A percentile compares a stretch with the other conserved stretches of the same genome.
Evolutionary conservation across 2,888 invertebrate genomes (phyloP).

Genomic region (Brachyptera putata): DNA sequence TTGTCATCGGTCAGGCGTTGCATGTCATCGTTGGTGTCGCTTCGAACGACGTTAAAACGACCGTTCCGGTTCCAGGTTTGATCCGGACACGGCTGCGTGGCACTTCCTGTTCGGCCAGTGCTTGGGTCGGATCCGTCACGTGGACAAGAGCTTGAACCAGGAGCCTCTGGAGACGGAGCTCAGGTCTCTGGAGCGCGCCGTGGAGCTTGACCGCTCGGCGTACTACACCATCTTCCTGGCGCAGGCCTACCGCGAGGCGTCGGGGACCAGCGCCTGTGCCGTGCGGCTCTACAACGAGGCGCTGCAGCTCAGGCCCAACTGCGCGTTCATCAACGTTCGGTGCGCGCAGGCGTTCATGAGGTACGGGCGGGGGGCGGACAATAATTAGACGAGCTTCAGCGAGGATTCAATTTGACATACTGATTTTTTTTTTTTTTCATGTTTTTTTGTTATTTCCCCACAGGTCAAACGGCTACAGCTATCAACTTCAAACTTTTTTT

Average conservation of each 20-base stretch:
- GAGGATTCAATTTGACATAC: no score
- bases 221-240: not conserved
- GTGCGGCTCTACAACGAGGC: not conserved
- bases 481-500: no score
- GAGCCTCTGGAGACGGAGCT: not conserved
- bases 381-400: no score
- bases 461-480: no score
- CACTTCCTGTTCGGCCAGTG: constrained; percentile 7
- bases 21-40: no score
- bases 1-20: no score
- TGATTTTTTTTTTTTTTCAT: no score
- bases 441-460: no score
- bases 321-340: constrained; percentile 3
- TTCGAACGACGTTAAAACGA: no score
- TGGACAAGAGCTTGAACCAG: not conserved
- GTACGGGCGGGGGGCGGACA: not conserved
- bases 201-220: not conserved
- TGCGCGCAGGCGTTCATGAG: not conserved
- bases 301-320: not conserved
- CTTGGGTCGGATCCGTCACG: not conserved
- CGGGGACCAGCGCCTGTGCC: not conserved
- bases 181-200: not conserved
- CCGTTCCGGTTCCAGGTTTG: no score
- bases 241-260: not conserved
- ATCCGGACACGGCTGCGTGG: not conserved